A percentile compares a stretch with the other conserved stretches of the same genome.
Evolutionary conservation across 2,113 vertebrate genomes (phyloP).

Genomic region (Platichthys flesus): DNA sequence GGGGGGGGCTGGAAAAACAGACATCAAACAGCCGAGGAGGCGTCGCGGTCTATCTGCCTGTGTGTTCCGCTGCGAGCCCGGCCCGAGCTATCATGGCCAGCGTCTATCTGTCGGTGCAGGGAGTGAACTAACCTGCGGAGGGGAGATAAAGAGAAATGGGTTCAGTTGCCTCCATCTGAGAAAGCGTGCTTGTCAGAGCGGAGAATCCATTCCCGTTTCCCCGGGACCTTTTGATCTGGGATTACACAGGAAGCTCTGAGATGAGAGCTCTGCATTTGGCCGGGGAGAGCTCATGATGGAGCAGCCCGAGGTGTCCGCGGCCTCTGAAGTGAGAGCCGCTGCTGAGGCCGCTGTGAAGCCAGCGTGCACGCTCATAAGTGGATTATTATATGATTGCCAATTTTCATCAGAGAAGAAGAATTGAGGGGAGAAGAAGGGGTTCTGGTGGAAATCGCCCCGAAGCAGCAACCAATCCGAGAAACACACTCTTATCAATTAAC

Average conservation of each 20-base stretch:
- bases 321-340: conserved; percentile 73
- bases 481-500: conserved; percentile 31
- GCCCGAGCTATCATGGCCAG: conserved; percentile 48
- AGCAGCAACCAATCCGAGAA: conserved; percentile 24
- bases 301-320: conserved; percentile 68
- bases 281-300: conserved; percentile 63
- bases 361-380: conserved; percentile 60
- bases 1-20: conserved; percentile 48
- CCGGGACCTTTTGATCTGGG: conserved; percentile 82
- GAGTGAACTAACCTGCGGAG: conserved; percentile 73
- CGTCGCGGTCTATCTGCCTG: conserved; percentile 39
- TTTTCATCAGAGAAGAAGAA: conserved; percentile 65
- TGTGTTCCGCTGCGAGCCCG: conserved; percentile 55
- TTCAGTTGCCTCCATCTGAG: conserved; percentile 73
- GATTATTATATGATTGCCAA: conserved; percentile 74
- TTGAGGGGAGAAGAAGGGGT: conserved; percentile 10
- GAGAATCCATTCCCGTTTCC: conserved; percentile 75
- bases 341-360: conserved; percentile 56
- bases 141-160: conserved; percentile 78
- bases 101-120: conserved; percentile 61
- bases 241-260: conserved; percentile 73
- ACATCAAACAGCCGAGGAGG: conserved; percentile 64
- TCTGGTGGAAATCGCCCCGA: conserved; percentile 28
- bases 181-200: conserved; percentile 78
- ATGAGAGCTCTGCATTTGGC: conserved; percentile 71